Base-by-base conservation (phyloP, 2,113 vertebrate species). In the Poeciliopsis prolifica region DNA sequence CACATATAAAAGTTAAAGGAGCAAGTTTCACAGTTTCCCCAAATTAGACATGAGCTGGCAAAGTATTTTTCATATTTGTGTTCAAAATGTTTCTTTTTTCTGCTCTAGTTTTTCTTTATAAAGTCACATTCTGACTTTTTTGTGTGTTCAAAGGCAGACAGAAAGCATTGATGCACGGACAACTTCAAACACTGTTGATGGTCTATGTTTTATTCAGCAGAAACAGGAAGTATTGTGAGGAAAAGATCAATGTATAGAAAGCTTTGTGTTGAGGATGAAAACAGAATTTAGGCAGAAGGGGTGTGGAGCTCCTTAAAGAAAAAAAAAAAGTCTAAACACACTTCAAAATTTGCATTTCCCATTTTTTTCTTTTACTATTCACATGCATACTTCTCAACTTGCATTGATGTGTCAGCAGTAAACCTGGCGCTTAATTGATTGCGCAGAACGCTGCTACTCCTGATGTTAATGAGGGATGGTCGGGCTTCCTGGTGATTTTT, bases 401-500 rank as follows among this genome's bases (percentile, higher is more conserved):
- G 79, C 77, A 86, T 79, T 77, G 69, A 86, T 62, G 80, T 87
- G 90, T 85, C 91, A 89, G 88, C 87, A 62, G 73, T 4, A 71
- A 82, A 70, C 81, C 54, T 4, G 60, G 76, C 68, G 12, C 79
- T 87, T 90, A 91, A 91, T 89, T 91, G 92, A 86, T 85, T 80
- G 85, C 81, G 89, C 90, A 89, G 58, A 70, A 85, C 11, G 79
- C 84, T 78, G 91, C 87, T 90, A 80, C 79, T 33, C 44, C 61
- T 89, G 89, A 86, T 88, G 82, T 79, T 90, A 89, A 91, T 89
- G 91, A 88, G 64, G 61, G 66, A 73, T 70, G 77, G 68, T 79
- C 35, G 48, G 78, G 86, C 79, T 86, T 89, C 86, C 87, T 74
- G 83, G 81, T 82, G 89, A 84, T 88, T 58, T 29, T 84, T 82